Evolutionary conservation across 2,888 invertebrate species (phyloP).

Genomic region (Nymphalis c-album): DNA sequence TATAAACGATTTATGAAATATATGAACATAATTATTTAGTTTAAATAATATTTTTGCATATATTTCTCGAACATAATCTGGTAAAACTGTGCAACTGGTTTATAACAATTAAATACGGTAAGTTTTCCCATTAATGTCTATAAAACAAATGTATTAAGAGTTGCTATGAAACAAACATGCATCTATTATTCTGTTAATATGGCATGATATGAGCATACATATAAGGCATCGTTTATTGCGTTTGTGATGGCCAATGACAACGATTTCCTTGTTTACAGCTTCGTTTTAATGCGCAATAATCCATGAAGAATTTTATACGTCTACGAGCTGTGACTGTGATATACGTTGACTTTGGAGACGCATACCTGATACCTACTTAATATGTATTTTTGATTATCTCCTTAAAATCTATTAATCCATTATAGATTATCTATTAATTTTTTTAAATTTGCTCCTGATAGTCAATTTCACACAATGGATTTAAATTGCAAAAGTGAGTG

Average conservation of each 20-base stretch:
- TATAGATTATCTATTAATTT: no score
- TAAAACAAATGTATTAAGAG: not conserved
- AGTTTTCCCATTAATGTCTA: not conserved
- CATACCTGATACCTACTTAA: no score
- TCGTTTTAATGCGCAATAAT: slow-evolving; percentile 1
- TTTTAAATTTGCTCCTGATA: no score
- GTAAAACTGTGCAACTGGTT: no score
- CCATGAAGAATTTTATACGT: not conserved
- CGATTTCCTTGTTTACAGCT: slow-evolving; percentile 9
- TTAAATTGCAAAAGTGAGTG: no score
- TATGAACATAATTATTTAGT: no score
- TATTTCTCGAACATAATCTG: no score
- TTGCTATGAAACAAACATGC: not conserved
- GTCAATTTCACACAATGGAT: no score
- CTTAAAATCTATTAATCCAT: no score
- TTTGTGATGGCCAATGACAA: slow-evolving; percentile 3
- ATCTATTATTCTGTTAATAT: not conserved
- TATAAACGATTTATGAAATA: no score
- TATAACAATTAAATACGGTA: not conserved
- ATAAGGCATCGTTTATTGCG: slow-evolving; percentile 10
- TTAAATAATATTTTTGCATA: no score
- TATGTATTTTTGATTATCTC: no score
- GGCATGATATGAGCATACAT: slow-evolving; percentile 4
- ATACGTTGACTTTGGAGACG: not conserved
- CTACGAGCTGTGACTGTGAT: not conserved